Base-by-base conservation (phyloP, 2,888 invertebrate species). In the Esperia sulphurella region DNA sequence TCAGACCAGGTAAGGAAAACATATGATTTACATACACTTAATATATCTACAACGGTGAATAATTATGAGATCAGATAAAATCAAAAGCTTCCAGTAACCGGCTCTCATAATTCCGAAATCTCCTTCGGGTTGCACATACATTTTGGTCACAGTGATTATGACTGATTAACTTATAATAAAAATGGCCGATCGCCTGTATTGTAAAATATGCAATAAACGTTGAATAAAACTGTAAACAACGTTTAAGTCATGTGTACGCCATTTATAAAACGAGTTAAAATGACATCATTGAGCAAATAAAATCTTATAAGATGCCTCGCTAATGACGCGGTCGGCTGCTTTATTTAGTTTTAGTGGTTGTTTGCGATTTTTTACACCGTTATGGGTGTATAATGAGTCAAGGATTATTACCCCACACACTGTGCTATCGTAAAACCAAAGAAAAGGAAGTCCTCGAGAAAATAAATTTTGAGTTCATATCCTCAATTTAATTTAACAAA, bases 201-300 rank as follows among this genome's bases (percentile, higher is more conserved):
- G n/a, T n/a, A 21, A 2, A 21, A 21, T 21, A 3, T 21, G 21
- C 21, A 3, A 21, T 21, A 21, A n/a, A 21, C 21, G 21, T 21
- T 21, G 21, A 21, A 21, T 21, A 21, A 21, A 21, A 21, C 21
- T 3, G 21, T 21, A 31, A 31, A 10, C 31, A 5, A 31, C 8
- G 8, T 12, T 13, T 38, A 14, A 10, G 33, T 8, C 39, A 5
- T 6, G 14, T 42, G 37, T n/a, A 3, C 8, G 14, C 37, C 38
- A 39, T 38, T 41, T 21, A 37, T 41, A 43, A 33, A 44, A 33
- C 39, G 14, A 46, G 45, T 43, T 43, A 37, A 54, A 63, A 68
- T 75, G 74, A 73, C 68, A 69, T 70, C 71, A 69, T 64, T 48
- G 38, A 55, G 51, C 55, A 65, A 62, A 68, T 68, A 63, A 63